Conservation (phyloP, 1,140 invertebrate genomes). For the Chymomyza costata region DNA sequence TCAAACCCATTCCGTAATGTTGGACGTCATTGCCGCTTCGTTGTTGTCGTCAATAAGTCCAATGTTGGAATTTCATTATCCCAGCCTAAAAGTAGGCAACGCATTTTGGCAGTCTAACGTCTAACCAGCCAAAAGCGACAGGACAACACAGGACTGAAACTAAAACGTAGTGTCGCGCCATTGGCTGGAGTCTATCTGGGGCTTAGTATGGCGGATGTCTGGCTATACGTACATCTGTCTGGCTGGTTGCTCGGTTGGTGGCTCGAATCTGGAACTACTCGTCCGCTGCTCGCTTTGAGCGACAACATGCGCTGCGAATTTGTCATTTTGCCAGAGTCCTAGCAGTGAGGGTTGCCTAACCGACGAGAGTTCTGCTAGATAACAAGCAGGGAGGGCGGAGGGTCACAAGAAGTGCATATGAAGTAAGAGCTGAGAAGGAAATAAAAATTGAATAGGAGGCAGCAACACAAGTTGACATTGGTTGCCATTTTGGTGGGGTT, state of each 20-base stretch:
- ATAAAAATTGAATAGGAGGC: conserved; percentile 11
- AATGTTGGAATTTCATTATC: conserved; percentile 75
- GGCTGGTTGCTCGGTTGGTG: background rate
- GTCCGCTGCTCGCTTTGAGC: conserved; percentile 30
- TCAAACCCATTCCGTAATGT: conserved; percentile 2
- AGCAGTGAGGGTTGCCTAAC: conserved; percentile 43
- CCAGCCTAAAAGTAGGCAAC: conserved; percentile 67
- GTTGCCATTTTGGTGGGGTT: conserved; percentile 13
- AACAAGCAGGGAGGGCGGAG: conserved; percentile 25
- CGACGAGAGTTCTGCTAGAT: too few species aligned
- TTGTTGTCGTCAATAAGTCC: conserved; percentile 72
- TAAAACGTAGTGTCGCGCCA: conserved; percentile 49
- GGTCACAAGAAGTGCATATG: conserved; percentile 8
- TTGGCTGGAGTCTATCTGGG: conserved; percentile 28
- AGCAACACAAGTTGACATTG: conserved; percentile 28
- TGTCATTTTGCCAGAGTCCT: conserved; percentile 71
- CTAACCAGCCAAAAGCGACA: conserved; percentile 14
- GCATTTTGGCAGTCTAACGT: conserved; percentile 60
- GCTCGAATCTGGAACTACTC: background rate
- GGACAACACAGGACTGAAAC: conserved; percentile 46
- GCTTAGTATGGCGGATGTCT: background rate
- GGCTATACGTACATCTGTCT: conserved; percentile 5
- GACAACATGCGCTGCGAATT: conserved; percentile 62
- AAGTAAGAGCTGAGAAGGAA: conserved; percentile 20
- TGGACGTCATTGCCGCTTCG: conserved; percentile 17